Conservation (phyloP, 2,113 vertebrate species). For the Hystrix brachyura region DNA sequence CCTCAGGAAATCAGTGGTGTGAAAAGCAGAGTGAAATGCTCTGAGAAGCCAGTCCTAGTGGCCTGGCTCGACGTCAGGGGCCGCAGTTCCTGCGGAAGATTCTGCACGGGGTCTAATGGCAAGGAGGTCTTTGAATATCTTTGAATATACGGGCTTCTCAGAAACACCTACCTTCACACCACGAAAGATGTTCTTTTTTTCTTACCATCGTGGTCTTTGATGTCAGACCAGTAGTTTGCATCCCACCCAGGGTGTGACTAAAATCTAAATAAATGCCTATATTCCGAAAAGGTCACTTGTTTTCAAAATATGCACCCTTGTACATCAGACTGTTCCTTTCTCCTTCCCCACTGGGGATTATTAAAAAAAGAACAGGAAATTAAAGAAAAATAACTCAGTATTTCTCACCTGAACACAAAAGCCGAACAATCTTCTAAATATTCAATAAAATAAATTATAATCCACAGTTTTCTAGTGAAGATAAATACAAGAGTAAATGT, state of each 20-base stretch:
- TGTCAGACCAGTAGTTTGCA: neutral
- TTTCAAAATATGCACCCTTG: constrained; percentile 51
- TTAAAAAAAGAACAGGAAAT: constrained; percentile 4
- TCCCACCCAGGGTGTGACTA: neutral
- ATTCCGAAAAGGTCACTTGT: constrained; percentile 49
- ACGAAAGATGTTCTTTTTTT: neutral
- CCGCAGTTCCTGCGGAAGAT: neutral
- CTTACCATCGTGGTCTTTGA: neutral
- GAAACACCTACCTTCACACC: neutral
- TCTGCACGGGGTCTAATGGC: neutral
- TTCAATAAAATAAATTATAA: constrained; percentile 81
- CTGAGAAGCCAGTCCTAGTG: neutral
- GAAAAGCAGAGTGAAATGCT: neutral
- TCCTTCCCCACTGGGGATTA: neutral
- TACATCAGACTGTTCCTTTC: constrained; percentile 19
- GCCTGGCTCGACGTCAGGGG: neutral
- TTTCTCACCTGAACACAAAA: constrained; percentile 75
- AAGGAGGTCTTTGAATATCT: neutral
- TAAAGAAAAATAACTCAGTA: constrained; percentile 45
- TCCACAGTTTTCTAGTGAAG: constrained; percentile 81
- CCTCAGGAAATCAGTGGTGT: constrained; percentile 44
- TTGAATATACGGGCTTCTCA: neutral
- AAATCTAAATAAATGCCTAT: neutral
- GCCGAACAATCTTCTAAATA: constrained; percentile 70
- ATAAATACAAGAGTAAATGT: constrained; percentile 75